Base-by-base conservation (phyloP, 2,888 invertebrate species). In the Dorcus parallelipipedus region DNA sequence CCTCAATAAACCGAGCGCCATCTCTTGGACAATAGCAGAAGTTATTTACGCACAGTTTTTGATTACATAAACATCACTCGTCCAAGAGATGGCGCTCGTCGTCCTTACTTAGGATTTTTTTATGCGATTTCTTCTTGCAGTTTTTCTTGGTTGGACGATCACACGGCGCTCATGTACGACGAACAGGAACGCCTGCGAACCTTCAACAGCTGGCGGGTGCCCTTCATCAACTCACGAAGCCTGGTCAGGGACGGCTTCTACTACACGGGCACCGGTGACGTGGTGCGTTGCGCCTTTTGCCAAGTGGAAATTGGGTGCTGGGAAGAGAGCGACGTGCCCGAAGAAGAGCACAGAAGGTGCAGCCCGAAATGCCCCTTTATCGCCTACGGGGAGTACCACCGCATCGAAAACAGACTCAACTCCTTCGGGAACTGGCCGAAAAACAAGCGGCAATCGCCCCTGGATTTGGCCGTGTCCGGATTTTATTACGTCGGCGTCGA, bases 161-260 rank as follows among this genome's bases (percentile, higher is more conserved):
- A 33, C 26, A 1, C 26, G 26, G 6, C 14, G 5, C 26, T 33
- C 26, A 33, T 33, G 26, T 33, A 33, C 26, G 26, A 5, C 26
- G 26, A 33, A 33, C 6, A 1, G 7, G 26, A 33, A 33, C 26
- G 26, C 26, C 6, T 33, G 26, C 5, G 26, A 7, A 86, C 90
- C 4, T 90, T 84, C 73, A 80, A 79, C 47, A 73, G 78, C 62
- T 93, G 92, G 91, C 88, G 89, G 0, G 69, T 78, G 43, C 64
- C 78, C 0, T 86, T 83, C 67, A 78, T 91, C 50, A 77, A 81
- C 9, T 84, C 86, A 0, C 83, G 86, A 71, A 83, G 86, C 7
- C 79, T 95, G 61, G 94, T 93, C 1, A 84, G 82, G 72, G 90
- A 93, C 50, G 95, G 95, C 3, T 95, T 95, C 75, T 94, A 89